Evolutionary conservation across 2,888 invertebrate species (phyloP).

Genomic region (Brenthis hecate): DNA sequence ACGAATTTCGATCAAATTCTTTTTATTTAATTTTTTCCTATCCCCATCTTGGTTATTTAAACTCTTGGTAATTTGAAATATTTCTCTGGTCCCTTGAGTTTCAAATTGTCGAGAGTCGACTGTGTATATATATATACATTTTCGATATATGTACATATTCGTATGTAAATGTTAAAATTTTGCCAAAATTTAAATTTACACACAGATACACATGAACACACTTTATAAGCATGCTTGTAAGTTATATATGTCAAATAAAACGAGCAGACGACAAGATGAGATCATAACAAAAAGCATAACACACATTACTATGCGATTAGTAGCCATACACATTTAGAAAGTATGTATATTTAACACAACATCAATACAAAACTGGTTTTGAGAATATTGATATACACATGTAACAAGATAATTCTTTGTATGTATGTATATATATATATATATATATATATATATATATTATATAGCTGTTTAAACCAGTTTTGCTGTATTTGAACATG

Average conservation of each 20-base stretch:
- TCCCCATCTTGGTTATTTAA: too few relatives aligned
- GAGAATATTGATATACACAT: neutral
- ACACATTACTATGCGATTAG: neutral
- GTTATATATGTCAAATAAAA: neutral
- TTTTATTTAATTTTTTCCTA: too few relatives aligned
- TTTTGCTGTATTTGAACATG: neutral
- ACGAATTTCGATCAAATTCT: too few relatives aligned
- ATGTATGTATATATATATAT: too few relatives aligned
- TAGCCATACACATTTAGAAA: too few relatives aligned
- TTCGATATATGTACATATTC: neutral
- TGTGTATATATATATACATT: too few relatives aligned
- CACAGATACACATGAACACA: constrained; percentile 6
- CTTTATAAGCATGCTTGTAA: constrained; percentile 9
- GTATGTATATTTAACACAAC: neutral
- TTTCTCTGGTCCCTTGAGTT: too few relatives aligned
- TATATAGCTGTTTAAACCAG: neutral
- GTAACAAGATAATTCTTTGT: neutral
- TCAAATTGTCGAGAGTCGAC: too few relatives aligned
- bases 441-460: neutral
- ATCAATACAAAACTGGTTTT: constrained; percentile 8
- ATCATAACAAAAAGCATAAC: neutral
- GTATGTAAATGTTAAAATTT: neutral
- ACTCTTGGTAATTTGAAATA: too few relatives aligned
- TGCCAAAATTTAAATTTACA: neutral
- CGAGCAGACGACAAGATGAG: neutral